phyloP scores from a whole-genome alignment of 2,797 vertebrate species.

The Rachycentron canadum region DNA sequence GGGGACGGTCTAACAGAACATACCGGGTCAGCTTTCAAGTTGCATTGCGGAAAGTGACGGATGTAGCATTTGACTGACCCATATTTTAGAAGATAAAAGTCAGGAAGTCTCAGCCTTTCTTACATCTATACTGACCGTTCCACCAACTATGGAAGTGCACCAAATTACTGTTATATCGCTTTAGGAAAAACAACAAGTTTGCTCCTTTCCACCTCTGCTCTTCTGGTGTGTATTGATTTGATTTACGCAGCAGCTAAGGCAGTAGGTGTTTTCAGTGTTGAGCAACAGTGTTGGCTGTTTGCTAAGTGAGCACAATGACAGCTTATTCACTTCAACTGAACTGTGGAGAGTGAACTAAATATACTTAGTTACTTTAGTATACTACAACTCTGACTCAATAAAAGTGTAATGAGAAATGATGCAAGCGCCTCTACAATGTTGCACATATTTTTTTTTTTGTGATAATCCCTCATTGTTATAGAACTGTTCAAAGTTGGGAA shows the following conservation, averaged over 20 bases:
- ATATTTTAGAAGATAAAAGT: background rate
- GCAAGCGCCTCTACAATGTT: too few species aligned
- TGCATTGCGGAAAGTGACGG: too few species aligned
- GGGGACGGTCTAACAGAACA: background rate
- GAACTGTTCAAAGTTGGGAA: background rate
- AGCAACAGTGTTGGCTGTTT: background rate
- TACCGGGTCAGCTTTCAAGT: too few species aligned
- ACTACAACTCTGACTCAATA: background rate
- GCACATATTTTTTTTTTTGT: too few species aligned
- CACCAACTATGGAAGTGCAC: too few species aligned
- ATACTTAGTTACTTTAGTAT: background rate
- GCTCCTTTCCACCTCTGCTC: background rate
- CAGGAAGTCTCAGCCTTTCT: too few species aligned
- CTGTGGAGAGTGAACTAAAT: background rate
- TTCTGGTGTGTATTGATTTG: slow-evolving; percentile 2
- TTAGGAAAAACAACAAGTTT: background rate
- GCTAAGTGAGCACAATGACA: background rate
- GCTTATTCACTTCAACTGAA: background rate
- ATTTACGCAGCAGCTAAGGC: background rate
- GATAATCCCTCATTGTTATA: background rate
- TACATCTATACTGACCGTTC: background rate
- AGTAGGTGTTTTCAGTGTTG: background rate
- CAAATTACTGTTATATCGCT: background rate
- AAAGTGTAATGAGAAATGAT: too few species aligned
- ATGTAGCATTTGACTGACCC: background rate